Evolutionary conservation across 92 coral and sea anemone species (phyloP).

Genomic region (Zoanthus solanderi): DNA sequence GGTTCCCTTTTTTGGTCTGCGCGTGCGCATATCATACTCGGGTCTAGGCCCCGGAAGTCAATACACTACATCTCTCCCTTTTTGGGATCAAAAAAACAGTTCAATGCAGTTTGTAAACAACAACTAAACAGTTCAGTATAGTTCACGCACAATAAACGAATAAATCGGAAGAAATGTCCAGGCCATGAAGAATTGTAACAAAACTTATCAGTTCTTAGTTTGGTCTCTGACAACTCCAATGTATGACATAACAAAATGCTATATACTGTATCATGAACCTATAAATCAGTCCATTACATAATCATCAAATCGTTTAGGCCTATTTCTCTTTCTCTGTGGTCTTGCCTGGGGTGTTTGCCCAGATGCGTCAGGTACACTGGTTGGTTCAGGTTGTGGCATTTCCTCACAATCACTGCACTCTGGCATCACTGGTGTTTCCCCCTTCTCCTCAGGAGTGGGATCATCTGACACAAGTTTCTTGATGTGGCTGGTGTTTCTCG

Average conservation of each 20-base stretch:
- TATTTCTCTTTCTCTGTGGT: constrained; percentile 17
- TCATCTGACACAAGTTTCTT: background rate
- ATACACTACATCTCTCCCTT: background rate
- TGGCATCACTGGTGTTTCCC: constrained; percentile 9
- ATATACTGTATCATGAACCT: background rate
- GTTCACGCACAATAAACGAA: constrained; percentile 1
- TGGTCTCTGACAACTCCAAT: background rate
- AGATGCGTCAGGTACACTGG: background rate
- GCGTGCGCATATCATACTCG: background rate
- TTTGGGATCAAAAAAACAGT: background rate
- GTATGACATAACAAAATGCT: background rate
- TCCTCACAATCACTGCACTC: constrained; percentile 6
- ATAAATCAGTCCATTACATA: background rate
- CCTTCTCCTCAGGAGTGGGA: constrained; percentile 1
- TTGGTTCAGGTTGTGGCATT: background rate
- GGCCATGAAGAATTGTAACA: background rate
- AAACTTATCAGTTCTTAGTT: no score
- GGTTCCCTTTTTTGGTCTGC: no score
- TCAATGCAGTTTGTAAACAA: background rate
- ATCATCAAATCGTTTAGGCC: background rate
- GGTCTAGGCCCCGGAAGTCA: background rate
- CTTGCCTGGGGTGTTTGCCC: constrained; percentile 14
- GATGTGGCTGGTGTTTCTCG: no score
- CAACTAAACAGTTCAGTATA: background rate
- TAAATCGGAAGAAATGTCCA: constrained; percentile 1